Conservation (phyloP, 2,113 vertebrate genomes). For the Callipepla squamata region DNA sequence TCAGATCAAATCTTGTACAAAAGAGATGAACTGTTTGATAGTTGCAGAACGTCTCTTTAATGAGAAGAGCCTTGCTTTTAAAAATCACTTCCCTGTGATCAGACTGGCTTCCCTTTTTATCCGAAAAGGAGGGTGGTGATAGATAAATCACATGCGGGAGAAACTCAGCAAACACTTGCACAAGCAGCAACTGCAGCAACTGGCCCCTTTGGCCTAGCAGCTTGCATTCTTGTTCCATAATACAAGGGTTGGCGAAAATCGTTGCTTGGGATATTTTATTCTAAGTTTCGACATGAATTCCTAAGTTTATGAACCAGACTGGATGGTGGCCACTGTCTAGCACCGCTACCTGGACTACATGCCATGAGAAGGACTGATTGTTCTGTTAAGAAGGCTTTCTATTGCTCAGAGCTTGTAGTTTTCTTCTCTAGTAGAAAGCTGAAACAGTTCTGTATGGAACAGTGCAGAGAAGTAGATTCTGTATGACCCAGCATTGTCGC, state of each 20-base stretch:
- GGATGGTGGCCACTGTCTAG: not conserved
- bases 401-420: not conserved
- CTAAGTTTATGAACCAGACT: not conserved
- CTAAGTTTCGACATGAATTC: not conserved
- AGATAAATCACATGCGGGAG: not conserved
- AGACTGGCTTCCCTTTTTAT: not conserved
- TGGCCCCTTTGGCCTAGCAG: not conserved
- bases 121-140: accelerated
- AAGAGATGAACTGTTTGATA: not conserved
- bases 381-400: not conserved
- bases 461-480: accelerated
- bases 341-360: not conserved
- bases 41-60: not conserved
- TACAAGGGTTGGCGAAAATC: not conserved
- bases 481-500: not conserved
- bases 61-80: not conserved
- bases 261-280: not conserved
- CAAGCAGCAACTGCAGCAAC: not conserved
- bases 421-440: not conserved
- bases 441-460: not conserved
- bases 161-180: not conserved
- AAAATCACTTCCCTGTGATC: not conserved
- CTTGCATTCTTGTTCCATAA: not conserved
- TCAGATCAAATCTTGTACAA: not conserved
- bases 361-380: not conserved